Percentiles rank a stretch among this genome's conserved stretches.
These are phyloP conservation scores for Arvicola amphibius DNA, from an alignment of 2,797 vertebrate genomes.

Conservation along the genomic window DNA sequence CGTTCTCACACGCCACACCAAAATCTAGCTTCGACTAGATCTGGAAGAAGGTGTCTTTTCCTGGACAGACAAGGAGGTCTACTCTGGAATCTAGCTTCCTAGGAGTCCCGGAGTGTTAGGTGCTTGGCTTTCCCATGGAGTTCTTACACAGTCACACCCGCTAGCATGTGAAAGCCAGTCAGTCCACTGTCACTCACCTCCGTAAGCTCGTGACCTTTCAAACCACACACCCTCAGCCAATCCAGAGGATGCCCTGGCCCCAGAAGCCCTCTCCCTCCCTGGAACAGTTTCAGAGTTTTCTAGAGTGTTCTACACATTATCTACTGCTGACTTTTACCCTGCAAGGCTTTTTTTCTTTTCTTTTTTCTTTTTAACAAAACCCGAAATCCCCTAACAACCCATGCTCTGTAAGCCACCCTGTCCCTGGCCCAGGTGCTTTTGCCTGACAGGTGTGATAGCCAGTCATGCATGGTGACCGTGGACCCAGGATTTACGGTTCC, in stretches of 20 bases:
- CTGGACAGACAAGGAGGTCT: not conserved
- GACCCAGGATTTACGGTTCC: not conserved
- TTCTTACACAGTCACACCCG: conserved; percentile 19
- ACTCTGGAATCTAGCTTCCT: not conserved
- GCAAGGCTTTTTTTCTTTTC: not conserved
- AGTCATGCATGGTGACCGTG: not conserved
- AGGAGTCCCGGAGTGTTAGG: not conserved
- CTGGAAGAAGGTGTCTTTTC: conserved; percentile 22
- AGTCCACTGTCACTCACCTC: not conserved
- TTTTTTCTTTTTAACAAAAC: not conserved
- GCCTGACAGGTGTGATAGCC: not conserved
- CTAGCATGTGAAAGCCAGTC: conserved; percentile 13
- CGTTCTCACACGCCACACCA: not conserved
- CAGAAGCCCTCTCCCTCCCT: not conserved
- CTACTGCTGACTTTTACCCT: not conserved
- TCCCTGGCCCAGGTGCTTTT: not conserved
- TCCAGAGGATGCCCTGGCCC: not conserved
- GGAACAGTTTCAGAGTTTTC: not conserved
- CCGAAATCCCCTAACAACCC: not conserved
- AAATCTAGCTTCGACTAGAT: not conserved
- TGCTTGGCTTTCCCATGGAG: not conserved
- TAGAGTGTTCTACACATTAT: not conserved
- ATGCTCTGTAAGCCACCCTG: not conserved
- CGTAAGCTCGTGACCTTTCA: not conserved
- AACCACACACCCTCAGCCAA: not conserved